A percentile compares a stretch with the other conserved stretches of the same genome.
Evolutionary conservation across 2,113 vertebrate genomes (phyloP).

Genomic region (Glaucomys volans): DNA sequence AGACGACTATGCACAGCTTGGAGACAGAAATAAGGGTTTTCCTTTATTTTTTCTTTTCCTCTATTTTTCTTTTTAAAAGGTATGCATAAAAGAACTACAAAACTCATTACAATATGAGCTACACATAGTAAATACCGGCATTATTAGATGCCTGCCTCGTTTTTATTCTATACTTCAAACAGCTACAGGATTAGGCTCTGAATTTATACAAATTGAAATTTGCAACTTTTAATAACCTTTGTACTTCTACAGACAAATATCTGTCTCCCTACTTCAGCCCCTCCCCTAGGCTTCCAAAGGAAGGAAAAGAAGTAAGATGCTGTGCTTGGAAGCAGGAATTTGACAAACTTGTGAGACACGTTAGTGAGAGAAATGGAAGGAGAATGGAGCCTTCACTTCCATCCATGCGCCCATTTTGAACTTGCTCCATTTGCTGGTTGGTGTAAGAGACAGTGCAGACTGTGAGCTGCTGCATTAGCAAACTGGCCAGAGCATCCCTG

Average conservation of each 20-base stretch:
- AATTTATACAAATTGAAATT: conserved; percentile 79
- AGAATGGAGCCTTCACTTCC: neutral
- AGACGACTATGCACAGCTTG: neutral
- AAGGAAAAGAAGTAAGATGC: neutral
- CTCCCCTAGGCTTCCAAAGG: neutral
- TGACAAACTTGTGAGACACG: neutral
- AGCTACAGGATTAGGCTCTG: conserved; percentile 80
- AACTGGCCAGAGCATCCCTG: conserved; percentile 28
- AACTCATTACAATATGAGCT: conserved; percentile 40
- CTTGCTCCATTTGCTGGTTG: neutral
- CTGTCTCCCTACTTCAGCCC: conserved; percentile 38
- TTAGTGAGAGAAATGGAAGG: neutral
- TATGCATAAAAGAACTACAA: conserved; percentile 74
- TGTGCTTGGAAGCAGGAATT: neutral
- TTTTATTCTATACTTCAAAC: conserved; percentile 80
- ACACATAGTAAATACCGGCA: conserved; percentile 76
- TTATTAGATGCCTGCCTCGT: conserved; percentile 77
- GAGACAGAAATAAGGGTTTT: neutral
- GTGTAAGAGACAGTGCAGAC: neutral
- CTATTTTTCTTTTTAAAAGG: conserved; percentile 59
- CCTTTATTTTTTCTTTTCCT: neutral
- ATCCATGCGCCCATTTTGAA: neutral
- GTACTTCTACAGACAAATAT: conserved; percentile 74
- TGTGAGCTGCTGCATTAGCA: conserved; percentile 11
- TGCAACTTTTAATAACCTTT: conserved; percentile 83